Evolutionary conservation across 2,113 vertebrate species (phyloP).

Genomic region (Lepus americanus): DNA sequence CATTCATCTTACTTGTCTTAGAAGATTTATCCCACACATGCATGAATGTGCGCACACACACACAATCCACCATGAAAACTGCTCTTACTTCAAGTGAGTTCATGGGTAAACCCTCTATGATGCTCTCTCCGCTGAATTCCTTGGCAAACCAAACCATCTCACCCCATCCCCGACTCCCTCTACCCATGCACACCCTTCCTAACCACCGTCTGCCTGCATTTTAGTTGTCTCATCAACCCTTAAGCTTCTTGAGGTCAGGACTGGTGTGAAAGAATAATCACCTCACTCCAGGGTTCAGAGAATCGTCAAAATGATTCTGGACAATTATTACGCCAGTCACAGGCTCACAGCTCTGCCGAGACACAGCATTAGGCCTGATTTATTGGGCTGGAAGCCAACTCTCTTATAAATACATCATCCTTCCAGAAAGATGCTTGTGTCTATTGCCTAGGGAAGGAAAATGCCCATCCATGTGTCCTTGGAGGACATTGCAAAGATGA

Average conservation of each 20-base stretch:
- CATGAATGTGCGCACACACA: not conserved
- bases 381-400: slow-evolving; percentile 34
- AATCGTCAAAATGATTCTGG: not conserved
- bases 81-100: not conserved
- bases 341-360: not conserved
- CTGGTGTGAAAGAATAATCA: not conserved
- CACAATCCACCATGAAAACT: not conserved
- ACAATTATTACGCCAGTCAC: not conserved
- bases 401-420: slow-evolving; percentile 18
- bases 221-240: not conserved
- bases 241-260: not conserved
- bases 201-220: not conserved
- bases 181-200: no score
- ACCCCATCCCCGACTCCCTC: fast-evolving
- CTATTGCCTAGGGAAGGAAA: not conserved
- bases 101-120: not conserved
- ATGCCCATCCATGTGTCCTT: not conserved
- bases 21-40: not conserved
- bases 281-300: not conserved
- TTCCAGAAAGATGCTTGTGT: not conserved
- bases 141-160: not conserved
- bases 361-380: not conserved
- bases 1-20: slow-evolving; percentile 28
- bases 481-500: slow-evolving; percentile 10
- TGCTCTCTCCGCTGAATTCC: not conserved